Evolutionary conservation across 2,797 vertebrate genomes (phyloP).

Genomic region (Sparidentex hasta): DNA sequence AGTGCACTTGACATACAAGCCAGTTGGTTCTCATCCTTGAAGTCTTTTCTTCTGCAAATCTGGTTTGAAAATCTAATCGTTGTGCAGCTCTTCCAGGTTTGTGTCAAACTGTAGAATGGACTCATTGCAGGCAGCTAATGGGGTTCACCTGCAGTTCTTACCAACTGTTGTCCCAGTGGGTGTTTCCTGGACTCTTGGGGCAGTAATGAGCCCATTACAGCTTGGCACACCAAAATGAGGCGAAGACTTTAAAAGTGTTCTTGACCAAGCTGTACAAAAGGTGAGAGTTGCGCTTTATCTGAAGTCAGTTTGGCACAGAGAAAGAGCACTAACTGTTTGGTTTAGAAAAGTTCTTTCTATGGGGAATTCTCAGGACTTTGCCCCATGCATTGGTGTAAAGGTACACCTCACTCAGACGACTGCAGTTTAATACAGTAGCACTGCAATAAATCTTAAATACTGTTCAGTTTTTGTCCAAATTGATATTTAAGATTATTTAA

Average conservation of each 20-base stretch:
- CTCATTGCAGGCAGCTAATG: not conserved
- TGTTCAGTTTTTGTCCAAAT: not conserved
- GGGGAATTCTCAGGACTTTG: not conserved
- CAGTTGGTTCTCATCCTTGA: not conserved
- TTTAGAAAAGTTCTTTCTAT: not conserved
- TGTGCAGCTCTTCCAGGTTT: not conserved
- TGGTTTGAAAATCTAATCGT: not conserved
- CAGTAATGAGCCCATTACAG: not conserved
- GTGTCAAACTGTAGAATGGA: not conserved
- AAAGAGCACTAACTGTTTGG: not conserved
- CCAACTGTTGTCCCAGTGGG: not conserved
- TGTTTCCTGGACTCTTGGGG: not conserved
- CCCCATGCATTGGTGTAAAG: not conserved
- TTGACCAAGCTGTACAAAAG: not conserved
- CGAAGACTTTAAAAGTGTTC: not conserved
- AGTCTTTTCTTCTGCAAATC: not conserved
- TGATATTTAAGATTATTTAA: not conserved
- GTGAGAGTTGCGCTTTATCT: not conserved
- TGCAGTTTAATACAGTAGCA: not conserved
- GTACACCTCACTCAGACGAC: not conserved
- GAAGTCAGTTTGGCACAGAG: not conserved
- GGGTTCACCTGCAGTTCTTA: not conserved
- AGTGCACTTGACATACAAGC: not conserved
- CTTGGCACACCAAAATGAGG: not conserved
- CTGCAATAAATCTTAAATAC: not conserved